Conservation (phyloP, 2,113 vertebrate genomes). For the Oxyruncus cristatus region DNA sequence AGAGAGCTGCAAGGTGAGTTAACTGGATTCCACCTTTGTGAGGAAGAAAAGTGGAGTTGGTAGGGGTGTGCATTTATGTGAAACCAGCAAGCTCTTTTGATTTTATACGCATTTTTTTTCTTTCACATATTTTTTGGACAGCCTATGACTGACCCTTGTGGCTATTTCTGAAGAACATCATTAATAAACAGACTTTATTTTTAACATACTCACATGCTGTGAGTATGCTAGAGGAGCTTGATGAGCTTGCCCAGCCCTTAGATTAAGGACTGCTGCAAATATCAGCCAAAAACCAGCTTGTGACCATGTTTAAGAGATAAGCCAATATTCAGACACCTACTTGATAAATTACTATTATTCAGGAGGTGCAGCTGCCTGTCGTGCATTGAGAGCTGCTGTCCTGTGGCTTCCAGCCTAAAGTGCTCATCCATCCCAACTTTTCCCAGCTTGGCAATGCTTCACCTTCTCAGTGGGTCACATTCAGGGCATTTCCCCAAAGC, state of each 20-base stretch:
- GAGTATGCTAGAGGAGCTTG: background rate
- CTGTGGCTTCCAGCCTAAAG: fast-evolving
- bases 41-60: background rate
- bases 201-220: background rate
- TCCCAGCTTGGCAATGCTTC: background rate
- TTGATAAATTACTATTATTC: background rate
- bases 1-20: background rate
- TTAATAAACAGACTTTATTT: background rate
- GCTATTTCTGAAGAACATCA: background rate
- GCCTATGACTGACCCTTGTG: background rate
- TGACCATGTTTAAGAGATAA: background rate
- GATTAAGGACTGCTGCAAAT: background rate
- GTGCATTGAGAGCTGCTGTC: background rate
- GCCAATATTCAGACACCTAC: background rate
- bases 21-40: background rate
- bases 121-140: background rate
- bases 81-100: background rate
- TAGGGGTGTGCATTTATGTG: background rate
- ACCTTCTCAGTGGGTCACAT: background rate
- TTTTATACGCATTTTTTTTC: background rate
- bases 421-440: fast-evolving
- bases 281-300: background rate
- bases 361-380: background rate
- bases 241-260: background rate
- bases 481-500: background rate